Percentiles rank a stretch among this genome's conserved stretches.
phyloP scores from a whole-genome alignment of 2,113 vertebrate species.

The Odocoileus virginianus region DNA sequence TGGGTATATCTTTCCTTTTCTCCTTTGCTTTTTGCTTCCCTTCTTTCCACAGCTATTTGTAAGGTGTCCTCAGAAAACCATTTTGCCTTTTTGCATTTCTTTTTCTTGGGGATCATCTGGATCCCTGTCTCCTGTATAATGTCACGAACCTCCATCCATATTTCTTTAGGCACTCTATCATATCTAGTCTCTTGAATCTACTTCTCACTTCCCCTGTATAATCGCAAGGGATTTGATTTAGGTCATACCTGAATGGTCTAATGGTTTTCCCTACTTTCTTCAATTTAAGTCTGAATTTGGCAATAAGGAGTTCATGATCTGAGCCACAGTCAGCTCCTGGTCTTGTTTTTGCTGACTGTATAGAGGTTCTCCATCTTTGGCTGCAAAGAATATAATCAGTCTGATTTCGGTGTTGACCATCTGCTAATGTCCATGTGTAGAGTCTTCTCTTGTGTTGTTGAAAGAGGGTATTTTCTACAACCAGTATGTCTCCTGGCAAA shows the following conservation, averaged over 20 bases:
- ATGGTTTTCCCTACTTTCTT: neutral
- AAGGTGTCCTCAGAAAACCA: neutral
- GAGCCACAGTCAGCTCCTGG: neutral
- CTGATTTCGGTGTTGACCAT: neutral
- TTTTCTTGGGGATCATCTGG: neutral
- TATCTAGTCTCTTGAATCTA: neutral
- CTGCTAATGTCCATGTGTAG: neutral
- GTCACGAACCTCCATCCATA: neutral
- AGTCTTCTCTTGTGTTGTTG: neutral
- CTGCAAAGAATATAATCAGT: neutral
- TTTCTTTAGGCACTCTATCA: neutral
- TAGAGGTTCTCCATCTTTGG: neutral
- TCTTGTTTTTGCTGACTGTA: neutral
- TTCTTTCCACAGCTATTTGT: neutral
- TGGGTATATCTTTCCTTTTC: neutral
- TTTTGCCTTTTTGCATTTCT: neutral
- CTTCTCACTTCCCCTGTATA: neutral
- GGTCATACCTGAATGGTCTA: neutral
- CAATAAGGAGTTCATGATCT: neutral
- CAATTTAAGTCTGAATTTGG: neutral
- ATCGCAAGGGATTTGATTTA: neutral
- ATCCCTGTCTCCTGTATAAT: neutral
- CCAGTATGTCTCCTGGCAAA: neutral
- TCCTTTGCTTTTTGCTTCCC: neutral
- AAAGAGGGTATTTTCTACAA: neutral